A percentile compares a stretch with the other conserved stretches of the same genome.
Evolutionary conservation across 2,888 invertebrate species (phyloP).

Genomic region (Hermaeophaga mercurialis): DNA sequence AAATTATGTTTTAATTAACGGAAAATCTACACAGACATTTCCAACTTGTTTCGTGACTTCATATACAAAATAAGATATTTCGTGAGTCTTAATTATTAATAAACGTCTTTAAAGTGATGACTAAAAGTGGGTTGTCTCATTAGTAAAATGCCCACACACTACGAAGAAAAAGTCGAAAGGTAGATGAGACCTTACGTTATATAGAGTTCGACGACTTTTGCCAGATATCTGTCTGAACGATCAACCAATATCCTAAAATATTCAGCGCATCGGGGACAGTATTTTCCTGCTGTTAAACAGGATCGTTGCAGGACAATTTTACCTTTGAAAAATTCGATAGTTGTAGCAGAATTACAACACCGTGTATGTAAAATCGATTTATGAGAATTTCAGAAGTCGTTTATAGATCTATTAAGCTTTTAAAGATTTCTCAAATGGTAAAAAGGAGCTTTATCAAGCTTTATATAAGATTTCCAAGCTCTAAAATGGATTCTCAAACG

Average conservation of each 20-base stretch:
- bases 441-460: too few species aligned
- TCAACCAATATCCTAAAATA: conserved; percentile 21
- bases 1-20: not conserved
- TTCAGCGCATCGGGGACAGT: conserved; percentile 4
- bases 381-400: too few species aligned
- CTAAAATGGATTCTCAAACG: too few species aligned
- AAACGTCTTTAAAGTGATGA: conserved; percentile 10
- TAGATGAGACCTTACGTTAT: too few species aligned
- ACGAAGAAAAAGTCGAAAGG: conserved; percentile 9
- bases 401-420: too few species aligned
- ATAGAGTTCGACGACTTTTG: conserved; percentile 14
- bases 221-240: conserved; percentile 15
- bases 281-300: not conserved
- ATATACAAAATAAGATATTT: conserved; percentile 14
- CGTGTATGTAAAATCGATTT: too few species aligned
- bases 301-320: not conserved
- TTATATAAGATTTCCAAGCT: too few species aligned
- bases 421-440: too few species aligned
- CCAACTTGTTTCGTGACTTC: too few species aligned
- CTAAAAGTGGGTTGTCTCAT: conserved; percentile 17
- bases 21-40: not conserved
- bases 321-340: too few species aligned
- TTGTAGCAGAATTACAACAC: too few species aligned
- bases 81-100: conserved; percentile 11
- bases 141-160: conserved; percentile 21